phyloP scores from a whole-genome alignment of 2,797 vertebrate species.

The Synaphobranchus kaupii region DNA sequence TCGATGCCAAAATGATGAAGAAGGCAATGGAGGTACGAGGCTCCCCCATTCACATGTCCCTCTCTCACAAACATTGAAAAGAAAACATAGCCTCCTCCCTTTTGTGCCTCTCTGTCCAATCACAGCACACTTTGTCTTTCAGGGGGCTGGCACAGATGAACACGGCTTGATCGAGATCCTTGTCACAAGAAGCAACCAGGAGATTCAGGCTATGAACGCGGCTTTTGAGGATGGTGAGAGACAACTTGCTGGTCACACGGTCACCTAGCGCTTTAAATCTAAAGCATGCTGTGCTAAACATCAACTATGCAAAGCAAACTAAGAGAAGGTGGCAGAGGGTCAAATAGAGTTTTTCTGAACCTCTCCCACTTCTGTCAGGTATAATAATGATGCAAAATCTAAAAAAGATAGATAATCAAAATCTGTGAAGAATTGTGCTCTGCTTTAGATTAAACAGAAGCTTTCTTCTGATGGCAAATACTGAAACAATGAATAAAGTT shows the following conservation, averaged over 20 bases:
- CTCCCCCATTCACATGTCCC: neutral
- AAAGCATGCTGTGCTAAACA: neutral
- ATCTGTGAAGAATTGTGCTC: neutral
- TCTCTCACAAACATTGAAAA: neutral
- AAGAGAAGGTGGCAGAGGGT: no score
- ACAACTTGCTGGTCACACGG: neutral
- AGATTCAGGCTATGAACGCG: conserved; percentile 85
- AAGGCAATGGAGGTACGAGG: conserved; percentile 90
- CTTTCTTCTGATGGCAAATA: neutral
- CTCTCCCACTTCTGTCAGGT: no score
- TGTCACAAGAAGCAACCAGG: conserved; percentile 84
- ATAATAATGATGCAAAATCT: no score
- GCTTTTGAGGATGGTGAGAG: conserved; percentile 82
- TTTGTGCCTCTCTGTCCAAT: neutral
- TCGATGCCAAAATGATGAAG: conserved; percentile 94
- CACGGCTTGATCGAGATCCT: conserved; percentile 91
- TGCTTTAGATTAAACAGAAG: neutral
- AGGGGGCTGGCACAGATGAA: conserved; percentile 95
- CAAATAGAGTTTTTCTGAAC: no score
- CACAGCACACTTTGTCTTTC: conserved; percentile 32
- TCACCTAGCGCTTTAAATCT: neutral
- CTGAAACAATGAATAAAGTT: neutral
- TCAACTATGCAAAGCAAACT: no score
- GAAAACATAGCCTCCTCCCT: neutral
- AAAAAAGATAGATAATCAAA: no score